A percentile compares a stretch with the other conserved stretches of the same genome.
These are phyloP conservation scores for Tetragonula carbonaria DNA, from an alignment of 2,888 invertebrate genomes.

Conservation along the genomic window DNA sequence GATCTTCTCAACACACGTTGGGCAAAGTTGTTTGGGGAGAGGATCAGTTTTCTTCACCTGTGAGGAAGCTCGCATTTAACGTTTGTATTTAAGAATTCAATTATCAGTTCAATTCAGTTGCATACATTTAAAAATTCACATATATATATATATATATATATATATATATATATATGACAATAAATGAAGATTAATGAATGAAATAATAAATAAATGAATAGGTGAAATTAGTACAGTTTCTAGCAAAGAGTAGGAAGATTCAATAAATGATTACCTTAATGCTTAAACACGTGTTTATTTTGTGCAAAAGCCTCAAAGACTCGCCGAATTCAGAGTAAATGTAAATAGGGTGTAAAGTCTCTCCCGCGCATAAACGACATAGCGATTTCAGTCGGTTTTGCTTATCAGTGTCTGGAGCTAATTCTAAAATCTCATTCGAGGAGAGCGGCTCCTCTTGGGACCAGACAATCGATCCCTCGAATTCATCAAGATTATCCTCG, in stretches of 20 bases:
- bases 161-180: not conserved
- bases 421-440: conserved; percentile 66
- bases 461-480: conserved; percentile 73
- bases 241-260: not conserved
- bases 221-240: not conserved
- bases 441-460: conserved; percentile 76
- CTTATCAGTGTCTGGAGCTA: conserved; percentile 38
- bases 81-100: not conserved
- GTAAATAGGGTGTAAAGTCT: conserved; percentile 71
- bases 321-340: conserved; percentile 77
- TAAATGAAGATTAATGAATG: no score
- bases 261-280: conserved; percentile 67
- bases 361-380: conserved; percentile 75
- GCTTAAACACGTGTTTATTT: conserved; percentile 76
- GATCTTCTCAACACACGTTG: conserved; percentile 73
- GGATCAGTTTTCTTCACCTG: conserved; percentile 76
- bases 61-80: conserved; percentile 14
- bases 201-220: not conserved
- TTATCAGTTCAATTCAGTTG: not conserved
- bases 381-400: conserved; percentile 55
- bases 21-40: conserved; percentile 75
- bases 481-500: conserved; percentile 72
- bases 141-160: not conserved
- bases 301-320: conserved; percentile 73
- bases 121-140: not conserved